These are phyloP conservation scores for Nephrotoma flavescens DNA, from an alignment of 2,888 invertebrate genomes.

Conservation along the genomic window DNA sequence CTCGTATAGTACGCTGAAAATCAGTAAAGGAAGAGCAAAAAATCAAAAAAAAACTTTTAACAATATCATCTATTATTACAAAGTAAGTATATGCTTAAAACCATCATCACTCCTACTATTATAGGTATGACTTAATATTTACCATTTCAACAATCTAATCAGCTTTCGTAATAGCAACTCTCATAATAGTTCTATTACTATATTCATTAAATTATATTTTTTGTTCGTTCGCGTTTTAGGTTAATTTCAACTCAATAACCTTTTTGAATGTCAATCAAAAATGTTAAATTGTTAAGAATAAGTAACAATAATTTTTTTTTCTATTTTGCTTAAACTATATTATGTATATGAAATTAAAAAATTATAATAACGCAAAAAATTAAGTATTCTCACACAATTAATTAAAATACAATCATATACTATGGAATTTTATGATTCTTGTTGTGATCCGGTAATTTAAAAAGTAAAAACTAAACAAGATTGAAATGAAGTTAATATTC, in stretches of 20 bases:
- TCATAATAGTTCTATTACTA: not conserved
- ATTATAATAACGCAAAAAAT: not conserved
- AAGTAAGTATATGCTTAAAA: not conserved
- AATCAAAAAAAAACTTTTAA: not conserved
- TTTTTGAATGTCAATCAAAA: not conserved
- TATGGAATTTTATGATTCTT: not conserved
- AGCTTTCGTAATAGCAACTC: not conserved
- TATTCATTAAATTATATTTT: not conserved
- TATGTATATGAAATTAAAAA: not conserved
- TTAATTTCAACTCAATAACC: not conserved
- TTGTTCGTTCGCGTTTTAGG: not conserved
- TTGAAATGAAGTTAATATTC: not conserved
- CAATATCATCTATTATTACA: not conserved
- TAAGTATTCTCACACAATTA: not conserved
- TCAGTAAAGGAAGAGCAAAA: not conserved
- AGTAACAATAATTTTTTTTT: not conserved
- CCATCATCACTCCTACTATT: not conserved
- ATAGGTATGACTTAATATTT: not conserved
- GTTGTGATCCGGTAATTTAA: not conserved
- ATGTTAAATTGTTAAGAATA: not conserved
- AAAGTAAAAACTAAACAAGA: not conserved
- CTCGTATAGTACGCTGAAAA: too few relatives aligned
- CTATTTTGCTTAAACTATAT: not conserved
- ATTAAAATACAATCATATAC: not conserved
- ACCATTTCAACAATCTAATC: not conserved